Evolutionary conservation across 2,888 invertebrate genomes (phyloP).

Genomic region (Cylindroiulus punctatus): DNA sequence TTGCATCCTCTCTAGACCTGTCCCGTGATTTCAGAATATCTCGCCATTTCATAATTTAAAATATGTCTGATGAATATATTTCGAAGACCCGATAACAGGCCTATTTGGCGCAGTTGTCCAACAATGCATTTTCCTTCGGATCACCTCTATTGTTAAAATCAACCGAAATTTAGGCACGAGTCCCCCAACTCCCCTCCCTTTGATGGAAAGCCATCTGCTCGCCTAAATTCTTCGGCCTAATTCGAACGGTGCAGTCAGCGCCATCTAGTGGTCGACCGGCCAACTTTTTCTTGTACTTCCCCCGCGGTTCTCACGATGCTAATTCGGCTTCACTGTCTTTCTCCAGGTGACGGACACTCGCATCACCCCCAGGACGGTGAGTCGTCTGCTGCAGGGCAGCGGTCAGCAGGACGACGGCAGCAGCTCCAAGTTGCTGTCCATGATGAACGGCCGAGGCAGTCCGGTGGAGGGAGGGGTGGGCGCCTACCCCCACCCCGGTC

Average conservation of each 20-base stretch:
- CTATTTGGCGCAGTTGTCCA: too few relatives aligned
- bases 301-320: too few relatives aligned
- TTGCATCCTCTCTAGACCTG: too few relatives aligned
- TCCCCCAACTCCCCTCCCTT: too few relatives aligned
- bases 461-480: slow-evolving; percentile 46
- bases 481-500: slow-evolving; percentile 73
- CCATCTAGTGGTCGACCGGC: neutral
- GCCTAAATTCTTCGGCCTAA: neutral
- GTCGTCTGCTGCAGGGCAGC: slow-evolving; percentile 73
- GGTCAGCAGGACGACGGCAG: slow-evolving; percentile 65
- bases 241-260: slow-evolving; percentile 16
- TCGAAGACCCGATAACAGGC: too few relatives aligned
- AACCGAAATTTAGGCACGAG: neutral
- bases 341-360: slow-evolving; percentile 80
- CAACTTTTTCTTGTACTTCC: too few relatives aligned
- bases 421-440: slow-evolving; percentile 64
- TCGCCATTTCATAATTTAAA: too few relatives aligned
- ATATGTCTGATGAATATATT: too few relatives aligned
- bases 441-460: slow-evolving; percentile 59
- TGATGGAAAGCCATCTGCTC: neutral
- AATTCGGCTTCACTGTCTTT: neutral
- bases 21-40: too few relatives aligned
- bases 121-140: too few relatives aligned
- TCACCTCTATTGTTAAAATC: neutral
- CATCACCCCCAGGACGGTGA: slow-evolving; percentile 89